phyloP scores from a whole-genome alignment of 2,888 invertebrate species.

The Cryptocheilus praepositus region DNA sequence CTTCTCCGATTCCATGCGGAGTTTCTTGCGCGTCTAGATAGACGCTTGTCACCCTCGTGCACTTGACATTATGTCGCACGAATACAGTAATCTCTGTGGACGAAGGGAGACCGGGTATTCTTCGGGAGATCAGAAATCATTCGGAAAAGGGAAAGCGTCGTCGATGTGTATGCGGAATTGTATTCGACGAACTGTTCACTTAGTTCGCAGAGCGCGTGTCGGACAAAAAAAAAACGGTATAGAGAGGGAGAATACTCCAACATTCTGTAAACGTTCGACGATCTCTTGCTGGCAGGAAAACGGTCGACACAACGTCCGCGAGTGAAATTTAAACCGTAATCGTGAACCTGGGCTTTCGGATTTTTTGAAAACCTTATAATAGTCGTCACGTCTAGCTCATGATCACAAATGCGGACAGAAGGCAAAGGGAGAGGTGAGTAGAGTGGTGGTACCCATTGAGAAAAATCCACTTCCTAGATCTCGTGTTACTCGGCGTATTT shows the following conservation, averaged over 20 bases:
- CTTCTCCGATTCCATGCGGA: no score
- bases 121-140: no score
- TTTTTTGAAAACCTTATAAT: slow-evolving; percentile 67
- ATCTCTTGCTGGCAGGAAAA: no score
- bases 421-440: slow-evolving; percentile 23
- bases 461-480: slow-evolving; percentile 73
- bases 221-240: background rate
- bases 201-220: slow-evolving; percentile 1
- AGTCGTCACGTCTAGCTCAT: slow-evolving; percentile 31
- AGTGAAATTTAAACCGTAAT: slow-evolving; percentile 71
- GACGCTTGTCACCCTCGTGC: no score
- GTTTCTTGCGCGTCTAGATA: no score
- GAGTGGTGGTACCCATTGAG: slow-evolving; percentile 63
- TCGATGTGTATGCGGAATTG: no score
- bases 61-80: no score
- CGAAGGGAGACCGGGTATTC: no score
- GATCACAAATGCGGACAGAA: slow-evolving; percentile 25
- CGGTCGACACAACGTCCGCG: background rate
- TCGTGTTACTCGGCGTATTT: slow-evolving; percentile 73
- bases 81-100: no score
- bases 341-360: slow-evolving; percentile 60
- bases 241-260: background rate
- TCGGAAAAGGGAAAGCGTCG: no score
- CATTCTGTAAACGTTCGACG: no score
- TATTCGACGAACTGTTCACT: slow-evolving; percentile 6